phyloP scores from a whole-genome alignment of 2,888 invertebrate species.

The Sesamia inferens region DNA sequence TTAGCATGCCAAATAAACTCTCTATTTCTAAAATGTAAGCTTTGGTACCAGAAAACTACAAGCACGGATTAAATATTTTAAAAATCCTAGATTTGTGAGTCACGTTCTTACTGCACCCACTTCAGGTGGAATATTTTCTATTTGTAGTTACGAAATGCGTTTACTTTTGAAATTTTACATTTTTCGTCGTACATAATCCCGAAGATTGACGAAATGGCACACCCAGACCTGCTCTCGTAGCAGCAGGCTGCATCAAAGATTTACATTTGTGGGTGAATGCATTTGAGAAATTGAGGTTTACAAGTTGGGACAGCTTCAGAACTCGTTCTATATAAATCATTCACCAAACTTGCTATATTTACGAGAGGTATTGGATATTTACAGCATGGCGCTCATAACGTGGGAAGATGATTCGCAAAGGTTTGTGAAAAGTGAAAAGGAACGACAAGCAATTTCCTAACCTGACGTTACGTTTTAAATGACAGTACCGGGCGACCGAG shows the following conservation, averaged over 20 bases:
- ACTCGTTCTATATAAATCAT: conserved; percentile 62
- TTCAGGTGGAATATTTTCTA: conserved; percentile 33
- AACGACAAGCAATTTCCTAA: conserved; percentile 40
- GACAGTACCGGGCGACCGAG: too few relatives aligned
- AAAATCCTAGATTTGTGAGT: conserved; percentile 39
- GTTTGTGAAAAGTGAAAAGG: conserved; percentile 33
- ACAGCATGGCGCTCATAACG: conserved; percentile 4
- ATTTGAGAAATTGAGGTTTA: conserved; percentile 60
- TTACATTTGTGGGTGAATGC: conserved; percentile 58
- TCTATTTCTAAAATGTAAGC: conserved; percentile 21
- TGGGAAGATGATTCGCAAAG: conserved; percentile 14
- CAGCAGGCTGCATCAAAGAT: conserved; percentile 60
- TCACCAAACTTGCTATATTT: conserved; percentile 40
- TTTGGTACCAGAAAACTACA: conserved; percentile 21
- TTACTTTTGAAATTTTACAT: conserved; percentile 42
- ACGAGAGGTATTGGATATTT: conserved; percentile 38
- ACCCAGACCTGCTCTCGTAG: conserved; percentile 25
- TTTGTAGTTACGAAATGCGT: conserved; percentile 25
- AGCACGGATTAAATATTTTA: conserved; percentile 38
- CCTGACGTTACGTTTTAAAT: conserved; percentile 39
- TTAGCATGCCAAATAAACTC: conserved; percentile 20
- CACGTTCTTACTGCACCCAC: conserved; percentile 27
- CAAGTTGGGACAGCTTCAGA: conserved; percentile 54
- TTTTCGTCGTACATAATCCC: conserved; percentile 56
- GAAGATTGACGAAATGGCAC: conserved; percentile 60